Evolutionary conservation across 2,113 vertebrate species (phyloP), one percentile per base, ranked within the genome.

Genomic region (Muntiacus reevesi): DNA sequence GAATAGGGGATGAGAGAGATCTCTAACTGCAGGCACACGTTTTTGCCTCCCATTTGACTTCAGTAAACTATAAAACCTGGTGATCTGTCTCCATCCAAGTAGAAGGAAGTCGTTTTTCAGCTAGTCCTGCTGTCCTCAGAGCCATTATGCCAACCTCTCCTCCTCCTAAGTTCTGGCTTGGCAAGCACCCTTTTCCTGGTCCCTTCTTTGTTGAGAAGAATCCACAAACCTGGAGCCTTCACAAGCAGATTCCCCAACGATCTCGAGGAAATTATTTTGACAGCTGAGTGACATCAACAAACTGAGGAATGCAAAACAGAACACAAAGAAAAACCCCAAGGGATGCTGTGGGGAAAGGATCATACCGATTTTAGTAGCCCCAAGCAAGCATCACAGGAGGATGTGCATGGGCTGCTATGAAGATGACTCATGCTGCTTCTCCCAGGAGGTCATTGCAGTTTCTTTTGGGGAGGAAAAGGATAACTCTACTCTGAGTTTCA

Each of bases 261-360:
- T 96, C 95, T 95, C 52, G 28, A 47, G 40, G 62, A 97, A 97
- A 96, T 94, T 57, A 52, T 23, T 78, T 86, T 28, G 85, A 96
- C 90, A 97, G 62, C 67, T 93, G 98, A 98, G 62, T 85, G 78
- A 85, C 85, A 96, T 98, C 87, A 93, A 57, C 85, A 71, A 90
- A 40, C 54, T 25, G 62, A 82, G 59, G 93, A 91, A 92, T 96
- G 96, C 76, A 96, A 95, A 98, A 60, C 2, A 95, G 81, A 95
- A 85, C 87, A 91, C 43, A 88, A 92, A 45, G 71, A 67, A 82
- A 54, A 91, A 40, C 14, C 74, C 74, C 45, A 54, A 88, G 79
- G 81, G 50, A 40, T 33, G 47, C 50, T 50, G 40, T 92, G 71
- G 57, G 92, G 87, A 59, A 74, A 96, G 55, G 19, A 82, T 54